Base-by-base conservation (phyloP, 2,797 vertebrate genomes). In the Syndactyla subalaris region DNA sequence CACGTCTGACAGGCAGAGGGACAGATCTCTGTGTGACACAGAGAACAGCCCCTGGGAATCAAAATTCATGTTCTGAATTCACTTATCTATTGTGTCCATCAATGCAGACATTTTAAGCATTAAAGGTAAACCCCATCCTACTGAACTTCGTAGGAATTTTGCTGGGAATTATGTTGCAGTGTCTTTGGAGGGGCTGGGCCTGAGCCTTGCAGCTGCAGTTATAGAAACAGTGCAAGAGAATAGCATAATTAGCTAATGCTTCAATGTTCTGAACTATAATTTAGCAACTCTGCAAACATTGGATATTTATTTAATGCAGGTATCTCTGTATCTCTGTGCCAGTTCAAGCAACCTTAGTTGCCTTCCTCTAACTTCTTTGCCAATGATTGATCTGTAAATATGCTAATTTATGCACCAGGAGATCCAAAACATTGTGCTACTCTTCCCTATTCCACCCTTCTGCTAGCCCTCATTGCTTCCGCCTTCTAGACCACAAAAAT, bases 391-490 rank as follows among this genome's bases (percentile, higher is more conserved):
- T 49, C 29, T 59, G 58, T 45, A 41, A 32, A 8, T 11, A n/a
- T 5, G 11, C 26, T 67, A 11, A 66, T 58, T n/a, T 72, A 10
- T 54, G 11, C 48, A 65, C 9, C 30, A 39, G 18, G 11, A 66
- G 43, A 62, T 14, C 27, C 16, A 52, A 39, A 57, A 18, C 0
- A 0, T 20, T 29, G 18, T 57, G n/a, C 41, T 70, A 1, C 41
- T 68, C 1, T 20, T 61, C 18, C 52, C 46, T 21, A 14, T 24
- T 17, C 29, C 27, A 10, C 23, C 20, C 17, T n/a, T 63, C 52
- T 51, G 63, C 14, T 8, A 7, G 43, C 32, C 32, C 30, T 68
- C 20, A 7, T 7, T 76, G 30, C 45, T 54, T 65, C 39, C 55
- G 15, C 27, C 59, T 68, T 54, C 36, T 6, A 34, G 29, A 24